These are phyloP conservation scores for Onthophagus sagittarius DNA, from an alignment of 2,888 invertebrate genomes.

Conservation along the genomic window DNA sequence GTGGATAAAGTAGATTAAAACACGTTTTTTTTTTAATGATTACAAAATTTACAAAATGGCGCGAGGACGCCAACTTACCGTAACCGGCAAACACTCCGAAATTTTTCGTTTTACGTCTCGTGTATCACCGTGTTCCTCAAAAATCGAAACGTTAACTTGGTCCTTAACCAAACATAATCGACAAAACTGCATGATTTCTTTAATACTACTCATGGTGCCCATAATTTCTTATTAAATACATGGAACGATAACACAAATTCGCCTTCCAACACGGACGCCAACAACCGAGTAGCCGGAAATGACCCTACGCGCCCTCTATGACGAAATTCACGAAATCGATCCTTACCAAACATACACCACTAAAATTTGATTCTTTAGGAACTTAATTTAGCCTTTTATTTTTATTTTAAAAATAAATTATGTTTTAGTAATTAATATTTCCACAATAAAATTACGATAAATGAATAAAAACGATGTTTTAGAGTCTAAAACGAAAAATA, in stretches of 20 bases:
- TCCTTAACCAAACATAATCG: slow-evolving; percentile 50
- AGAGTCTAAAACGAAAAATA: too few species aligned
- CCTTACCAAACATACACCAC: too few species aligned
- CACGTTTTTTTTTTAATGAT: not conserved
- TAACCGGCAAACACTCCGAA: slow-evolving; percentile 68
- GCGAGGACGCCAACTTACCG: slow-evolving; percentile 53
- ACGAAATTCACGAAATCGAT: not conserved
- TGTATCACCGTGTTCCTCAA: slow-evolving; percentile 63
- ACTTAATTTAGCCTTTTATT: too few species aligned
- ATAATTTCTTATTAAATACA: not conserved
- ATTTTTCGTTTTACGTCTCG: slow-evolving; percentile 63
- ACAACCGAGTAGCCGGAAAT: not conserved
- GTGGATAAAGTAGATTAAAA: not conserved
- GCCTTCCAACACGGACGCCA: not conserved
- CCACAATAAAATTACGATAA: too few species aligned
- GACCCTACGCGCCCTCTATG: not conserved
- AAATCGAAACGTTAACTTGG: slow-evolving; percentile 63
- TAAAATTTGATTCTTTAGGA: too few species aligned
- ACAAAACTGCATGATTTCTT: slow-evolving; percentile 46
- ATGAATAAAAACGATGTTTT: too few species aligned
- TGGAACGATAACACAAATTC: not conserved
- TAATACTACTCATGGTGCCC: slow-evolving; percentile 43
- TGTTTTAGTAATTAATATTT: too few species aligned
- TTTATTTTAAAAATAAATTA: too few species aligned
- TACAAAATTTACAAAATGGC: slow-evolving; percentile 22